A percentile compares a stretch with the other conserved stretches of the same genome.
phyloP scores from a whole-genome alignment of 2,113 vertebrate genomes.

The Xenus cinereus region DNA sequence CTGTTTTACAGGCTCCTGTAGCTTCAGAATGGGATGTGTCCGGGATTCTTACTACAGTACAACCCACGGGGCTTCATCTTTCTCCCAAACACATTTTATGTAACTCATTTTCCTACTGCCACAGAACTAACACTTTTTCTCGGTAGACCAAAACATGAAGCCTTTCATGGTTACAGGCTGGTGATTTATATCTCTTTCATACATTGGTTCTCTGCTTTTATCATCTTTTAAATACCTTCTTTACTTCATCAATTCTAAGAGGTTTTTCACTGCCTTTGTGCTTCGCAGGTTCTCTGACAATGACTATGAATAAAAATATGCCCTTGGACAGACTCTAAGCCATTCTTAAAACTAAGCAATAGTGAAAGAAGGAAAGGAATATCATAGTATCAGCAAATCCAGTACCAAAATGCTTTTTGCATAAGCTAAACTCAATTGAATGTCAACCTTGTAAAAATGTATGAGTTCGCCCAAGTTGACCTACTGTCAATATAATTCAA shows the following conservation, averaged over 20 bases:
- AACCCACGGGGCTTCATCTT: not conserved
- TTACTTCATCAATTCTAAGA: not conserved
- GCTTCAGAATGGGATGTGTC: not conserved
- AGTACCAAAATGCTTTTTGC: conserved; percentile 32
- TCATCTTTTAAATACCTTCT: not conserved
- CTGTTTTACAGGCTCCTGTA: not conserved
- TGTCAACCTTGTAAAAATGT: conserved; percentile 59
- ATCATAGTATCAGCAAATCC: conserved; percentile 45
- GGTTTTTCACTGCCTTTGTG: not conserved
- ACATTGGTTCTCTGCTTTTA: not conserved
- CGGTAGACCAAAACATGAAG: not conserved
- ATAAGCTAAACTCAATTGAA: conserved; percentile 43
- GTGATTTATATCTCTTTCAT: not conserved
- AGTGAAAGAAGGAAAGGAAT: conserved; percentile 36
- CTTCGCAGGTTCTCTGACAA: not conserved
- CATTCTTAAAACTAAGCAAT: conserved; percentile 22
- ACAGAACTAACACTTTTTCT: not conserved
- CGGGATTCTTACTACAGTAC: not conserved
- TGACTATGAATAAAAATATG: conserved; percentile 33
- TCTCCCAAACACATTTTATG: not conserved
- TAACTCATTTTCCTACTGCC: not conserved
- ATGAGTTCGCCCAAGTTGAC: conserved; percentile 43
- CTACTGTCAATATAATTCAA: conserved; percentile 45
- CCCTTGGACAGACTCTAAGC: conserved; percentile 21
- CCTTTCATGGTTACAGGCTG: not conserved